Percentiles rank a stretch among this genome's conserved stretches.
Evolutionary conservation across 1,140 invertebrate species (phyloP).

Genomic region (Danaus plexippus): DNA sequence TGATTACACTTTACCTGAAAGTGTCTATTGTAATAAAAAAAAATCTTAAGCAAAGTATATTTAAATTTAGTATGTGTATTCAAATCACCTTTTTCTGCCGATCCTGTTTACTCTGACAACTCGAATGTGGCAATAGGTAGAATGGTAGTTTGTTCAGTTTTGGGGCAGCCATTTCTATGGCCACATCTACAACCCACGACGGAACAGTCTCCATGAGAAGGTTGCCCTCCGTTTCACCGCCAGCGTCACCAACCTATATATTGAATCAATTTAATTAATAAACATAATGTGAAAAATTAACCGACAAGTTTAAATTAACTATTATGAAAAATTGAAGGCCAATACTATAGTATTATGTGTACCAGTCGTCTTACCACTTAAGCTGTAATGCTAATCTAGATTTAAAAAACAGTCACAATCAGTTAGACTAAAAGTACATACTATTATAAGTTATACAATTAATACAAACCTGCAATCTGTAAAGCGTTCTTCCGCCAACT

Average conservation of each 20-base stretch:
- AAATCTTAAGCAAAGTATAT: no score
- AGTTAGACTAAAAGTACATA: no score
- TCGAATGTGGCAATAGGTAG: constrained; percentile 93
- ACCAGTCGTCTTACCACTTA: no score
- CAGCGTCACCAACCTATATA: constrained; percentile 88
- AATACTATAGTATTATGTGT: no score
- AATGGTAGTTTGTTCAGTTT: constrained; percentile 99
- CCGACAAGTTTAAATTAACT: constrained; percentile 2
- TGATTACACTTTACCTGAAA: no score
- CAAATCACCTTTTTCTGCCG: constrained; percentile 88
- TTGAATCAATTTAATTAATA: background rate
- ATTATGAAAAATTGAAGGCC: background rate
- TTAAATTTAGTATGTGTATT: no score
- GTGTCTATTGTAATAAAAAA: no score
- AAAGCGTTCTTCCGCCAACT: constrained; percentile 93
- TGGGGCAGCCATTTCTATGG: constrained; percentile 93
- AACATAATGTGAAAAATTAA: constrained; percentile 10
- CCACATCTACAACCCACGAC: constrained; percentile 95
- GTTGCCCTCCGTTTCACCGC: constrained; percentile 94
- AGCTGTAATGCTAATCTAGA: no score
- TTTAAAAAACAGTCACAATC: no score
- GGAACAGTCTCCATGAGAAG: constrained; percentile 96
- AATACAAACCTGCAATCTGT: constrained; percentile 68
- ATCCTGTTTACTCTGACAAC: constrained; percentile 88
- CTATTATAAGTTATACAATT: background rate